Percentiles rank a stretch among this genome's conserved stretches.
phyloP scores from a whole-genome alignment of 1,140 invertebrate species.

The Nephotettix cincticeps region DNA sequence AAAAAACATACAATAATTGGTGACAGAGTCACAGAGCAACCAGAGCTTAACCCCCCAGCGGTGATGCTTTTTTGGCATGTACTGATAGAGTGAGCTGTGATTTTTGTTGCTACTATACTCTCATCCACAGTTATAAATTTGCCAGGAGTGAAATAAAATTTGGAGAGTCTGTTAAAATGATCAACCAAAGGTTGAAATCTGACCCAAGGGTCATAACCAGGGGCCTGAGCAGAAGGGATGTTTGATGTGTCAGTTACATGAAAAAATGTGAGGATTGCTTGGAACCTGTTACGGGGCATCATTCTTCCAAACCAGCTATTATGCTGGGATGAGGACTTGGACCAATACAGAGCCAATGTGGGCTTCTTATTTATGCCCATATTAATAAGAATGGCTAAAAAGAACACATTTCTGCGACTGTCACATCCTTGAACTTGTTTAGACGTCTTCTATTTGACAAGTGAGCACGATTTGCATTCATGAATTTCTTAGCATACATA shows the following conservation, averaged over 20 bases:
- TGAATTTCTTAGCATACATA: constrained; percentile 16
- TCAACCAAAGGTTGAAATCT: constrained; percentile 13
- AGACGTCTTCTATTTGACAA: not conserved
- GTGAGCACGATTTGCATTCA: not conserved
- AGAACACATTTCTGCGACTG: not conserved
- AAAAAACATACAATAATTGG: not conserved
- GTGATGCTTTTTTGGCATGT: constrained; percentile 15
- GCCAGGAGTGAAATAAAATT: not conserved
- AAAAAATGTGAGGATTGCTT: constrained; percentile 3
- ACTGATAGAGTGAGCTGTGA: not conserved
- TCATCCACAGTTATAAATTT: not conserved
- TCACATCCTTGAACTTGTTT: not conserved
- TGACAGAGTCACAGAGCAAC: not conserved
- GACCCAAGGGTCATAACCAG: constrained; percentile 4
- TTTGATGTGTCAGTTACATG: not conserved
- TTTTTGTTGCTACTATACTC: not conserved
- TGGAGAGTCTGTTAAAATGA: not conserved
- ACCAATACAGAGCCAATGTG: not conserved
- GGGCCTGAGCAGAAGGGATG: not conserved
- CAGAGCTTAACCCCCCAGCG: constrained; percentile 9
- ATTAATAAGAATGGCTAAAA: constrained; percentile 1
- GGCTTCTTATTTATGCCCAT: constrained; percentile 16
- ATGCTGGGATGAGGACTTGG: not conserved
- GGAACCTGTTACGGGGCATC: not conserved
- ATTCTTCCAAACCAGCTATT: not conserved